Base-by-base conservation (phyloP, 2,888 invertebrate genomes). In the Eupithecia subumbrata region DNA sequence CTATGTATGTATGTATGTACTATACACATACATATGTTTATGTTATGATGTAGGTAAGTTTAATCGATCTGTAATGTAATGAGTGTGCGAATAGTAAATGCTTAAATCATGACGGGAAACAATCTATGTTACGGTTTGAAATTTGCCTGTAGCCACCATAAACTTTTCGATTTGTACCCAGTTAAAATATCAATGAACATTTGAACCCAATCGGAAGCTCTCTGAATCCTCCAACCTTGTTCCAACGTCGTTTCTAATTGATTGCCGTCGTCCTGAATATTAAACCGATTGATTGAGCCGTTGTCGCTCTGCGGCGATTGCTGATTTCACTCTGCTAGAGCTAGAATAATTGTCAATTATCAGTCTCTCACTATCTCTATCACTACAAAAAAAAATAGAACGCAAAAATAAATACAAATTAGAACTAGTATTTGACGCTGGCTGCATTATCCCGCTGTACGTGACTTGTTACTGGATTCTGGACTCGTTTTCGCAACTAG, bases 191-290 rank as follows among this genome's bases (percentile, higher is more conserved):
- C n/a, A 11, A 22, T 22, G 4, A 56, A 22, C 22, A 69, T 75
- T 76, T 60, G 64, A 76, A 73, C 52, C 48, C 66, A n/a, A 56
- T 37, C 43, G 73, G 75, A 76, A 56, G n/a, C 12, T 48, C n/a
- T 64, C 70, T 70, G 73, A 69, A 71, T 71, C 71, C 43, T 73
- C 43, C 37, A 66, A 70, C 69, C 48, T 75, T 68, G 30, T 66
- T 34, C 45, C 40, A 45, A 66, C 64, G 69, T 34, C 30, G 74
- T 43, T 37, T 45, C 40, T 60, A 68, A 73, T 74, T 74, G 69
- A 73, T 60, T 72, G 11, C 30, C 37, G 52, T n/a, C 40, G 66
- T 70, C 74, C 11, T 74, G 74, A 74, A 74, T 74, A 56, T 66
- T 70, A 64, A 64, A 69, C 69, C 64, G 37, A 34, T n/a, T 66